phyloP scores from a whole-genome alignment of 2,888 invertebrate genomes.

The Gibbula magus region DNA sequence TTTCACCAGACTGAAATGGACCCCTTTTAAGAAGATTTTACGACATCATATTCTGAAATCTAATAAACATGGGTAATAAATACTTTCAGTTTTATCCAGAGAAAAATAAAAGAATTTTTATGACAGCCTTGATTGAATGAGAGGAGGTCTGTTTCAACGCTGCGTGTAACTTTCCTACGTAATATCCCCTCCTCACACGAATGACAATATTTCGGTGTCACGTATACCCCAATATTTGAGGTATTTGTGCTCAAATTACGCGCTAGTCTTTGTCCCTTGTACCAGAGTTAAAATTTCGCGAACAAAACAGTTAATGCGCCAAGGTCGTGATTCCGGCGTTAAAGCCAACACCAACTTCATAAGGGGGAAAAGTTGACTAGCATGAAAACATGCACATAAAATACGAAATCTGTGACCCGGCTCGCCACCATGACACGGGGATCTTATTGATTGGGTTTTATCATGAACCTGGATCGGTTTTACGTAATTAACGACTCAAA shows the following conservation, averaged over 20 bases:
- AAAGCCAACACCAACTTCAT: neutral
- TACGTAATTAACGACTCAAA: neutral
- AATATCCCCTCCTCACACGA: neutral
- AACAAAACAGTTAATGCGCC: neutral
- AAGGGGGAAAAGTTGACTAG: neutral
- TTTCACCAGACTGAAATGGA: too few relatives aligned
- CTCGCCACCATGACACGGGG: neutral
- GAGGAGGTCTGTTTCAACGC: neutral
- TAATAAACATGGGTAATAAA: too few relatives aligned
- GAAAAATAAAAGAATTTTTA: too few relatives aligned
- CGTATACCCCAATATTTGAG: neutral
- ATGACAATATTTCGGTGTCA: neutral
- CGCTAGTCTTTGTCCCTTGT: neutral
- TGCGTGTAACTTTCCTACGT: neutral
- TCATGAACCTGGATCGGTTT: neutral
- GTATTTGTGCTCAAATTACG: neutral
- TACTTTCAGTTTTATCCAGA: too few relatives aligned
- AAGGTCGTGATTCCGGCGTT: neutral
- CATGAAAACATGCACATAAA: slow-evolving; percentile 11
- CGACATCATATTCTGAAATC: too few relatives aligned
- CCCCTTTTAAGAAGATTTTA: too few relatives aligned
- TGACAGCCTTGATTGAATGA: too few relatives aligned
- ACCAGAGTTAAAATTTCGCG: neutral
- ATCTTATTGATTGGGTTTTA: neutral
- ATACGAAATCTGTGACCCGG: neutral